Conservation (phyloP, 2,113 vertebrate genomes). For the Numenius arquata region DNA sequence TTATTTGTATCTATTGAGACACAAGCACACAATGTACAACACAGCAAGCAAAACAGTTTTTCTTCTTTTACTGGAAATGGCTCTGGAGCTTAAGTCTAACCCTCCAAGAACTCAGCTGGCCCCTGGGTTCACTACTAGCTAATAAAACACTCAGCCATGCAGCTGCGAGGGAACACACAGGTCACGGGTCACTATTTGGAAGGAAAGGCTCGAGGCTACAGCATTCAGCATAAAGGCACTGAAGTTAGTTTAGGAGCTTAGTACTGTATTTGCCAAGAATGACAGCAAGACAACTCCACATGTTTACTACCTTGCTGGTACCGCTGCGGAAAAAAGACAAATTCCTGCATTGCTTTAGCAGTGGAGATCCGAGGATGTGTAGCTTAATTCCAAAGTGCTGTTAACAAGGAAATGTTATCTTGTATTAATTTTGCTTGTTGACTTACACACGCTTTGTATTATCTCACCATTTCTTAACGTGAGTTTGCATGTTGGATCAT, state of each 20-base stretch:
- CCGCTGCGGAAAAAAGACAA: not conserved
- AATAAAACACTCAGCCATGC: not conserved
- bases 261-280: not conserved
- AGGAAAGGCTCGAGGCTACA: not conserved
- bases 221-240: not conserved
- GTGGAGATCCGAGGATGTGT: not conserved
- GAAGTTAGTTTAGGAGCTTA: not conserved
- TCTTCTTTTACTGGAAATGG: not conserved
- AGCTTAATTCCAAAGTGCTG: not conserved
- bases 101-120: not conserved
- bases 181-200: not conserved
- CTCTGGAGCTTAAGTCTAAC: not conserved
- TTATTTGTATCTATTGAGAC: not conserved
- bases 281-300: not conserved
- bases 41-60: accelerated
- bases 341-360: not conserved
- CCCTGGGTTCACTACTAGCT: not conserved
- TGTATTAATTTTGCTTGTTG: not conserved
- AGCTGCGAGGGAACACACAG: not conserved
- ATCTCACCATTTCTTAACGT: not conserved
- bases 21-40: not conserved
- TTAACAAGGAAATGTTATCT: not conserved
- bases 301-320: not conserved
- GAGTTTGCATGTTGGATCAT: not conserved
- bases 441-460: not conserved